Conservation (phyloP, 2,888 invertebrate species). For the Cephus pulcher region DNA sequence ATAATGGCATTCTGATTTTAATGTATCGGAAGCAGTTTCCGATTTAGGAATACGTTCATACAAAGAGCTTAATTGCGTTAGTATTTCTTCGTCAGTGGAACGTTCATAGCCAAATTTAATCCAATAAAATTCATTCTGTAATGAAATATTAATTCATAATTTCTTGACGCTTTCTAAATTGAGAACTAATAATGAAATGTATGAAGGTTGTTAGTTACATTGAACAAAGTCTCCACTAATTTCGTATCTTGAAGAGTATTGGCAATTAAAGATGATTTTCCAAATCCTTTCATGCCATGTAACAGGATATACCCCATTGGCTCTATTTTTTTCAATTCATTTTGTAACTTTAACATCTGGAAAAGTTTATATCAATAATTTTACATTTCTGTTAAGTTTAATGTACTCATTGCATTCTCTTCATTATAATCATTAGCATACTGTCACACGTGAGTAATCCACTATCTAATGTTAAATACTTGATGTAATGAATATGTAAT, state of each 20-base stretch:
- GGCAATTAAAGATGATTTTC: slow-evolving; percentile 77
- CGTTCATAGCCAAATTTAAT: slow-evolving; percentile 65
- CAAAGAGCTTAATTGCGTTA: slow-evolving; percentile 55
- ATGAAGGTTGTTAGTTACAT: slow-evolving; percentile 49
- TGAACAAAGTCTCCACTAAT: slow-evolving; percentile 69
- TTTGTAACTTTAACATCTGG: slow-evolving; percentile 69
- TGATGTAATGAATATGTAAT: not conserved
- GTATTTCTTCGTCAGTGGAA: slow-evolving; percentile 53
- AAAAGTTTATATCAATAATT: slow-evolving; percentile 26
- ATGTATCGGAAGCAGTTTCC: slow-evolving; percentile 38
- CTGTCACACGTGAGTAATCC: not conserved
- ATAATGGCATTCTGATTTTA: slow-evolving; percentile 41
- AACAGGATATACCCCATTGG: slow-evolving; percentile 73
- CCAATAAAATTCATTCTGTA: slow-evolving; percentile 67
- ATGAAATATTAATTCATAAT: slow-evolving; percentile 23
- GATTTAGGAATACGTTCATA: slow-evolving; percentile 56
- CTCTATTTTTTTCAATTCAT: slow-evolving; percentile 66
- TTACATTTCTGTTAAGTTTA: not conserved
- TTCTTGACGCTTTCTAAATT: not conserved
- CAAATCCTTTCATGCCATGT: slow-evolving; percentile 82
- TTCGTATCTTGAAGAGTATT: slow-evolving; percentile 69
- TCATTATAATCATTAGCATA: not conserved
- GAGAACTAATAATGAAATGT: not conserved
- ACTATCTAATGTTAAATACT: not conserved
- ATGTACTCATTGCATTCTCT: not conserved